Conservation (phyloP, 2,113 vertebrate species). For the Isurus oxyrinchus region DNA sequence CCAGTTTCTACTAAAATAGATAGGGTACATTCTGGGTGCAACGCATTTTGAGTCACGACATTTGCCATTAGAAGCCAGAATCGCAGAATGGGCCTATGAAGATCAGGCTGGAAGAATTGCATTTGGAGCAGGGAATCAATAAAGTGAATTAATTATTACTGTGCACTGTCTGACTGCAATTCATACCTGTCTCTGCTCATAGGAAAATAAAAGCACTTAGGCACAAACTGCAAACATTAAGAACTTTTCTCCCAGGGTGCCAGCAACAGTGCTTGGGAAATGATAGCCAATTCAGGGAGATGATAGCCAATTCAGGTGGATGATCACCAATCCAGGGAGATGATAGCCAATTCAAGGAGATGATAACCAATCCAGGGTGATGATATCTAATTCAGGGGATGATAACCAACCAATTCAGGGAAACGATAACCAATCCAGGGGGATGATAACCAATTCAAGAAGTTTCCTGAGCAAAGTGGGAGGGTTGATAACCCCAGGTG, state of each 20-base stretch:
- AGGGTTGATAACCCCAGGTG: not conserved
- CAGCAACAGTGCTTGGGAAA: not conserved
- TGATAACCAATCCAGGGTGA: too few species aligned
- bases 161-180: not conserved
- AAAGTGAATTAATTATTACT: not conserved
- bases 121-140: not conserved
- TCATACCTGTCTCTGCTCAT: not conserved
- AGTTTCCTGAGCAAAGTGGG: not conserved
- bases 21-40: not conserved
- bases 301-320: too few species aligned
- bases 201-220: not conserved
- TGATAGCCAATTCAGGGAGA: not conserved
- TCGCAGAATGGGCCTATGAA: not conserved
- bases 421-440: not conserved
- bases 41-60: not conserved
- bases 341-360: too few species aligned
- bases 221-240: not conserved
- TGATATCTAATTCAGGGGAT: not conserved
- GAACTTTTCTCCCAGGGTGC: not conserved
- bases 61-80: not conserved
- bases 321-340: too few species aligned
- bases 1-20: not conserved
- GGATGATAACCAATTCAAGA: not conserved
- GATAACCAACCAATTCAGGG: not conserved
- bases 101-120: not conserved